Conservation (phyloP, 2,797 vertebrate genomes). For the Oceanodroma leucorhoa region DNA sequence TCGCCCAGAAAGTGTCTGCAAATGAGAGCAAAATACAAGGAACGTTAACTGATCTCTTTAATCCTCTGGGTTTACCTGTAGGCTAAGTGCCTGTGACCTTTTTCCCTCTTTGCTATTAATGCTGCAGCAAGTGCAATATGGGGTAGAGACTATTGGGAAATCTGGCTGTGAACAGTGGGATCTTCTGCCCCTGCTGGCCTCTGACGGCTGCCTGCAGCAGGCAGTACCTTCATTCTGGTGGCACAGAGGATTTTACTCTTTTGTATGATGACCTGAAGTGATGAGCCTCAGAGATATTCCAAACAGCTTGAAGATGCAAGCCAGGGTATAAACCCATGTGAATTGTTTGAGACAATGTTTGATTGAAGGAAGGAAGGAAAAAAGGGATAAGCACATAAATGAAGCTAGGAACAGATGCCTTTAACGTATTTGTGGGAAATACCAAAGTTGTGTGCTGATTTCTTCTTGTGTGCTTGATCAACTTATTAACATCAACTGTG, state of each 20-base stretch:
- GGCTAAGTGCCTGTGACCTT: background rate
- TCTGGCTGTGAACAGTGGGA: background rate
- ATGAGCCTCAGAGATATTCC: background rate
- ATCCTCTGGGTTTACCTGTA: background rate
- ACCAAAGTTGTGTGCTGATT: background rate
- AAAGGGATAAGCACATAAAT: background rate
- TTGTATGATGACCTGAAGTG: background rate
- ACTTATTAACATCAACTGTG: no score
- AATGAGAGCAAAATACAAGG: background rate
- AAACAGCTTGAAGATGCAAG: background rate
- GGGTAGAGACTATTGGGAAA: background rate
- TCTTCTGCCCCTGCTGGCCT: background rate
- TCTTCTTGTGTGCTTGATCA: background rate
- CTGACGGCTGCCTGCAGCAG: background rate
- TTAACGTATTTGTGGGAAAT: background rate
- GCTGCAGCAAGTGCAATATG: background rate
- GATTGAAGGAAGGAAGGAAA: background rate
- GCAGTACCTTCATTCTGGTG: background rate
- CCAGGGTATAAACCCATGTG: background rate
- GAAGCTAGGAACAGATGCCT: background rate
- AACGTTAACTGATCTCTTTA: background rate
- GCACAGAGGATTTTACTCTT: background rate
- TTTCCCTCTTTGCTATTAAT: background rate
- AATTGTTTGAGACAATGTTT: background rate
- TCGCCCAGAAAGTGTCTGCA: slow-evolving; percentile 84